Evolutionary conservation across 2,797 vertebrate species (phyloP).

Genomic region (Saxicola maurus): DNA sequence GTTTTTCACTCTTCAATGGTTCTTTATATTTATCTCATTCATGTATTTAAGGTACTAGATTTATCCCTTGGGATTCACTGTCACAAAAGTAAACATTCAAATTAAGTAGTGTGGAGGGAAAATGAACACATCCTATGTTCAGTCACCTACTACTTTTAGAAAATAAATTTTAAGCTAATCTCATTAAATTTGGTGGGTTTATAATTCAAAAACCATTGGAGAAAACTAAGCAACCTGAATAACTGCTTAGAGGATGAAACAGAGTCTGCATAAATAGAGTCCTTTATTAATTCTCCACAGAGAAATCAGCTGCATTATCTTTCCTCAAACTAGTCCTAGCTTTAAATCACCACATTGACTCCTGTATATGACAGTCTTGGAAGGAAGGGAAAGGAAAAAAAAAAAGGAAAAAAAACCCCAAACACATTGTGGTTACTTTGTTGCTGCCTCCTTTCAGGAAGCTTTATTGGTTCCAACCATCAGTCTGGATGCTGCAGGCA

Average conservation of each 20-base stretch:
- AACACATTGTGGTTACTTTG: neutral
- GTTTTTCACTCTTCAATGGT: neutral
- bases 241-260: neutral
- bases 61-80: neutral
- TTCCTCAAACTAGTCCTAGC: neutral
- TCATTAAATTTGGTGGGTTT: neutral
- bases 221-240: neutral
- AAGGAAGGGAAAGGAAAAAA: neutral
- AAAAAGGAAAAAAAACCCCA: rapidly evolving
- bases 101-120: neutral
- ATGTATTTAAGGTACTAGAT: neutral
- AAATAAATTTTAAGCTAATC: neutral
- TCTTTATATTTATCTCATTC: neutral
- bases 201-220: neutral
- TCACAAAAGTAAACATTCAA: neutral
- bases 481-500: neutral
- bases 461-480: neutral
- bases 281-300: neutral
- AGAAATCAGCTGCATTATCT: neutral
- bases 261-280: neutral
- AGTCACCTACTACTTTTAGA: neutral
- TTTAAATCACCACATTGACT: neutral
- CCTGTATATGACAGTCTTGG: neutral
- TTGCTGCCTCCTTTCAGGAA: neutral
- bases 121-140: neutral